These are phyloP conservation scores for Sinocyclocheilus anophthalmus DNA, from an alignment of 2,113 vertebrate genomes.

Conservation along the genomic window DNA sequence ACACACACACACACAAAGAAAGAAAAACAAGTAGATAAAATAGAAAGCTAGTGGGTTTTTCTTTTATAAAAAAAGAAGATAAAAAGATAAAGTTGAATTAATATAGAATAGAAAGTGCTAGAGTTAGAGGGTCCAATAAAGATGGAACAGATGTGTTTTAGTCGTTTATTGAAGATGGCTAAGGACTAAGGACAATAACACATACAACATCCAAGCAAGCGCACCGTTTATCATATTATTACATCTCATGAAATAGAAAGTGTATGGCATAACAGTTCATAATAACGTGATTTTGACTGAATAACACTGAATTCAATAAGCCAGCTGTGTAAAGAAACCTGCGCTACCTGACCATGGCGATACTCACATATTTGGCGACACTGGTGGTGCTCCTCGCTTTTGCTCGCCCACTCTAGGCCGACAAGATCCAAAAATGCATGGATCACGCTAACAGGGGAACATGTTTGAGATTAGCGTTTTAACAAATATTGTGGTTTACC, in stretches of 20 bases:
- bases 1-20: no score
- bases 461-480: not conserved
- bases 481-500: not conserved
- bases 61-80: no score
- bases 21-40: no score
- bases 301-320: not conserved
- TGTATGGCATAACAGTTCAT: not conserved
- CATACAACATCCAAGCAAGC: not conserved
- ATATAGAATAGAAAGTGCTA: no score
- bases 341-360: constrained; percentile 45
- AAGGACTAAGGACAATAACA: not conserved
- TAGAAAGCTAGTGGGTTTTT: no score
- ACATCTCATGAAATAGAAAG: not conserved
- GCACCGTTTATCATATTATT: not conserved
- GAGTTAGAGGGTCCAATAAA: no score
- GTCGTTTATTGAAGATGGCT: no score
- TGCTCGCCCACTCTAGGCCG: constrained; percentile 6
- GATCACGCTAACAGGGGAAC: not conserved
- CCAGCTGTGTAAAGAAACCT: constrained; percentile 14
- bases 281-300: not conserved
- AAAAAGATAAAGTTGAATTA: no score
- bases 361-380: constrained; percentile 49
- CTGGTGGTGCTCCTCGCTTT: constrained; percentile 28
- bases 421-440: not conserved
- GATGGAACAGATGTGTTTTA: no score